phyloP scores from a whole-genome alignment of 2,888 invertebrate genomes.

The Helleia helle region DNA sequence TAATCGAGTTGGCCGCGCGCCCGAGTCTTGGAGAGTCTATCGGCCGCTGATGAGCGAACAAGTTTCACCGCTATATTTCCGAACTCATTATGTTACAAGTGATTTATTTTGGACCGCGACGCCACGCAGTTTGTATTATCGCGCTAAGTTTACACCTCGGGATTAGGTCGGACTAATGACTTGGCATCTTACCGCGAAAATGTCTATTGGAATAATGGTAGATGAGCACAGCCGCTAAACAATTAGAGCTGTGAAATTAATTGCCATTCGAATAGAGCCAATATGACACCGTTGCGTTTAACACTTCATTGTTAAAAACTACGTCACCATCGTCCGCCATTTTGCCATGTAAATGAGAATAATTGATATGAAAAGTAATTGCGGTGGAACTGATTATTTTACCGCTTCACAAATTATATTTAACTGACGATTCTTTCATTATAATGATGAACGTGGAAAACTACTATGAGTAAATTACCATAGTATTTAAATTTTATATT shows the following conservation, averaged over 20 bases:
- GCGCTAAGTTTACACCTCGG: slow-evolving; percentile 41
- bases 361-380: no score
- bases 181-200: slow-evolving; percentile 44
- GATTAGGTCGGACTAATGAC: slow-evolving; percentile 57
- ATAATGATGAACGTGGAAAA: no score
- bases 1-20: slow-evolving; percentile 54
- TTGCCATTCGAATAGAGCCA: slow-evolving; percentile 25
- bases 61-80: slow-evolving; percentile 64
- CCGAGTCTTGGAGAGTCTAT: slow-evolving; percentile 44
- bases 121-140: slow-evolving; percentile 21
- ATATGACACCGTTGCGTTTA: slow-evolving; percentile 1
- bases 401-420: no score
- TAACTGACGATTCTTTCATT: no score
- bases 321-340: not conserved
- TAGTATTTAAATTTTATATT: no score
- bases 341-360: no score
- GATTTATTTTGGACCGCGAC: slow-evolving; percentile 57
- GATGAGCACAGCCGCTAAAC: slow-evolving; percentile 44
- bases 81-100: slow-evolving; percentile 67
- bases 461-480: no score
- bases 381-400: no score
- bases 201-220: slow-evolving; percentile 42
- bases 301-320: not conserved
- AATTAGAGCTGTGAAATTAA: slow-evolving; percentile 51
- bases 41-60: slow-evolving; percentile 51